A percentile compares a stretch with the other conserved stretches of the same genome.
Evolutionary conservation across 2,113 vertebrate species (phyloP).

Genomic region (Stomatorhinus ivindoensis): DNA sequence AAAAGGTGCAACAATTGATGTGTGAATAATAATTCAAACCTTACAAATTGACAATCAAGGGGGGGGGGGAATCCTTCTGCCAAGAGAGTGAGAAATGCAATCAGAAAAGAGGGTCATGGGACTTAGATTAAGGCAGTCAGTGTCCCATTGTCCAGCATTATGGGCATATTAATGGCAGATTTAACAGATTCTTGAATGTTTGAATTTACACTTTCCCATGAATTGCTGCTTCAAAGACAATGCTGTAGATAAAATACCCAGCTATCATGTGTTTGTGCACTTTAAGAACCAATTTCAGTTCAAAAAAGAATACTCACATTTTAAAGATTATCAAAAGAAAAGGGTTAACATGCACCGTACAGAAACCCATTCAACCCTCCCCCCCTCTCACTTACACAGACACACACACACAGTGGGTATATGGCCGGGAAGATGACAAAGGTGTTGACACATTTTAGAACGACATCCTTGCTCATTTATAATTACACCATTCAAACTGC

Average conservation of each 20-base stretch:
- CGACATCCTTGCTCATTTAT: too few species aligned
- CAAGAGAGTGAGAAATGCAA: background rate
- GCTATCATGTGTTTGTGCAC: background rate
- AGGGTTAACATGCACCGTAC: too few species aligned
- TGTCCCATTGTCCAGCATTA: background rate
- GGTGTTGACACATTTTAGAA: too few species aligned
- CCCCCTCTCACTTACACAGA: too few species aligned
- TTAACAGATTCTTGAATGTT: background rate
- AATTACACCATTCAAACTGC: too few species aligned
- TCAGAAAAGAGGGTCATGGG: background rate
- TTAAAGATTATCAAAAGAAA: background rate
- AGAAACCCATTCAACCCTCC: too few species aligned
- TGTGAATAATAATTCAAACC: background rate
- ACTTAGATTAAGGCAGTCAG: background rate
- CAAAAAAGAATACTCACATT: background rate
- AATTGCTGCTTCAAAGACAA: background rate
- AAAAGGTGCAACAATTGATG: background rate
- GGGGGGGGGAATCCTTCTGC: background rate
- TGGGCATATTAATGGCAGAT: background rate
- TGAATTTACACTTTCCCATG: background rate
- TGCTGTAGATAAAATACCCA: background rate
- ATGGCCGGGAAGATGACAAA: too few species aligned
- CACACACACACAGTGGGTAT: too few species aligned
- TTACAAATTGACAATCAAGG: background rate
- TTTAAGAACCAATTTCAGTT: background rate